Evolutionary conservation across 2,888 invertebrate genomes (phyloP), one percentile per base, ranked within the genome.

Genomic region (Drosophila acutilabella): DNA sequence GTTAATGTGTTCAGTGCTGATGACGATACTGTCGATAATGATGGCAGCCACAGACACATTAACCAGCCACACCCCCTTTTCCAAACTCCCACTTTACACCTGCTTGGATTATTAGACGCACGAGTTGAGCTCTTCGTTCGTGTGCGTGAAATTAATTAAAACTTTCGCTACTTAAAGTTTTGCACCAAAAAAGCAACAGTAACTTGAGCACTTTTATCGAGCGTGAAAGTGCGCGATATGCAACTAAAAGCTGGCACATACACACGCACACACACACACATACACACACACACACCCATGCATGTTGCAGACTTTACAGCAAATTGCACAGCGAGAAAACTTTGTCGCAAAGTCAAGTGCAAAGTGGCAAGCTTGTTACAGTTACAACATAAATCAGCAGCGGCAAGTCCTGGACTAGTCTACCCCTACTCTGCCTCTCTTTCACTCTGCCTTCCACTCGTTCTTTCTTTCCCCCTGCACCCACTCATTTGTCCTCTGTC

Each of bases 1-100:
- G 53, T 4, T 52, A 23, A 71, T 20, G 26, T 33, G 44, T 33
- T 36, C 45, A 66, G 54, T 44, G 66, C 36, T 47, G 69, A 51
- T 58, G 72, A 69, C 8, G 30, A 30, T 65, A 54, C 57, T 65
- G 72, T 74, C 83, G 74, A 80, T 88, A 85, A 83, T 88, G 82
- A 88, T 82, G 86, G 83, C 64, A 85, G 74, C 72, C 86, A 74
- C 88, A 88, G 82, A 82, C 83, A 88, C 74, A 83, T 88, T 83
- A 78, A 36, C 70, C 42, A 13, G 36, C 60, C 54, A 10, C 30
- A n/a, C 4, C 23, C 6, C n/a, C 10, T 4, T 1, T 8, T 5
- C 18, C 18, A 10, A 7, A 8, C n/a, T 14, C 0, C 20, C 44
- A 11, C 16, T 44, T 68, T 64, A 71, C 78, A 78, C 78, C 81